Base-by-base conservation (phyloP, 2,888 invertebrate genomes). In the Pinctada fucata region DNA sequence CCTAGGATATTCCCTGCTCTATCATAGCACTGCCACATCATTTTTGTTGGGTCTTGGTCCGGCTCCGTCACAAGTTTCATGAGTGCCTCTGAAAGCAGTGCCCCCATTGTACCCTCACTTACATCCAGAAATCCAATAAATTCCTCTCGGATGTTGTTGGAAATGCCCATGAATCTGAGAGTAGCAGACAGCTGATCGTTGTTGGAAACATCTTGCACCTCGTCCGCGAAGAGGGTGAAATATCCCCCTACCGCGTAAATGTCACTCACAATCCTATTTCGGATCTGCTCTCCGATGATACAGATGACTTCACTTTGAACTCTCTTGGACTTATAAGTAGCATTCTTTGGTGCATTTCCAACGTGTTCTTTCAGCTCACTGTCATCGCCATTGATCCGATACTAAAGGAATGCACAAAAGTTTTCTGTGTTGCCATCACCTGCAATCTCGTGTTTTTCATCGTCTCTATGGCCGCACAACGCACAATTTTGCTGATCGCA, bases 11-110 rank as follows among this genome's bases (percentile, higher is more conserved):
- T 75, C 10, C 79, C 75, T 68, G 65, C 71, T 52, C 79, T 68
- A 66, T 75, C 79, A 76, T 75, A 79, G 68, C 75, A 79, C 72
- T 79, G 79, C 65, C 79, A 66, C 58, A 68, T 75, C 79, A 79
- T 75, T 63, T 67, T 71, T 31, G 70, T 16, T 66, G 63, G 74
- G 74, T 49, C 49, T 64, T 2, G n/a, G 48, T 50, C 49, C 10
- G 3, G 16, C 31, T 31, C 31, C 31, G 31, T 31, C 31, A 31
- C 31, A 31, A 31, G 31, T 31, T 31, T 31, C 31, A 5, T 13
- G 13, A 58, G 45, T 69, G 47, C 10, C 16, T 45, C 67, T 31
- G 72, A 58, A 16, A 69, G 47, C n/a, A 48, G 69, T 31, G 67
- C 75, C 45, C 50, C 66, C 4, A 45, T 47, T n/a, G 49, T 65